Evolutionary conservation across 2,888 invertebrate species (phyloP).

Genomic region (Automeris io): DNA sequence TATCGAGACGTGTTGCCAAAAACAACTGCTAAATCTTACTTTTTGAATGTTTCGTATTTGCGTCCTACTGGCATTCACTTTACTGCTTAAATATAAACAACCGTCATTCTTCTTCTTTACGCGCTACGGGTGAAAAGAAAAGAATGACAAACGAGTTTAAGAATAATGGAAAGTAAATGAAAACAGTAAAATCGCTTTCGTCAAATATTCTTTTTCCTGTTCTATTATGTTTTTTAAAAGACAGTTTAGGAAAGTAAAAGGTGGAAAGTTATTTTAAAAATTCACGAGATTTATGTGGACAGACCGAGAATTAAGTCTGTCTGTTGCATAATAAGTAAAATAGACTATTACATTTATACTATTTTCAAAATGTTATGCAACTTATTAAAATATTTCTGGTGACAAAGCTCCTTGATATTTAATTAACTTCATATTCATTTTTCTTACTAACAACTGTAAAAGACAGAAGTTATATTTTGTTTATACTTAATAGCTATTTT

Average conservation of each 20-base stretch:
- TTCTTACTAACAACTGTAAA: not conserved
- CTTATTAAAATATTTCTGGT: too few relatives aligned
- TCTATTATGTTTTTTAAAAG: not conserved
- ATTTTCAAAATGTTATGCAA: too few relatives aligned
- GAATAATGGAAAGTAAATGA: constrained; percentile 73
- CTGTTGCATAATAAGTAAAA: too few relatives aligned
- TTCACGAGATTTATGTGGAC: constrained; percentile 42
- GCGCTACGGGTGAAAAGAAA: constrained; percentile 55
- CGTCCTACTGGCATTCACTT: constrained; percentile 48
- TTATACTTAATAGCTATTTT: too few relatives aligned
- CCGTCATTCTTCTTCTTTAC: constrained; percentile 63
- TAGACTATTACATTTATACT: too few relatives aligned
- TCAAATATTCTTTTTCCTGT: constrained; percentile 53
- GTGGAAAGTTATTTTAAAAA: constrained; percentile 34
- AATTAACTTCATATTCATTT: not conserved
- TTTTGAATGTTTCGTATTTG: constrained; percentile 49
- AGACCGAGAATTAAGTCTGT: too few relatives aligned
- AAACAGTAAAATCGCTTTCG: constrained; percentile 70
- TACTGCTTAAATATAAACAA: constrained; percentile 65
- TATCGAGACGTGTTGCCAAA: constrained; percentile 5
- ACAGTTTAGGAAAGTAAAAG: not conserved
- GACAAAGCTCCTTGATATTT: constrained; percentile 25
- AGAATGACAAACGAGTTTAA: constrained; percentile 72
- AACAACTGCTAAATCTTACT: constrained; percentile 35
- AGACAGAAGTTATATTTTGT: too few relatives aligned